Base-by-base conservation (phyloP, 2,888 invertebrate genomes). In the Pheosia tremula region DNA sequence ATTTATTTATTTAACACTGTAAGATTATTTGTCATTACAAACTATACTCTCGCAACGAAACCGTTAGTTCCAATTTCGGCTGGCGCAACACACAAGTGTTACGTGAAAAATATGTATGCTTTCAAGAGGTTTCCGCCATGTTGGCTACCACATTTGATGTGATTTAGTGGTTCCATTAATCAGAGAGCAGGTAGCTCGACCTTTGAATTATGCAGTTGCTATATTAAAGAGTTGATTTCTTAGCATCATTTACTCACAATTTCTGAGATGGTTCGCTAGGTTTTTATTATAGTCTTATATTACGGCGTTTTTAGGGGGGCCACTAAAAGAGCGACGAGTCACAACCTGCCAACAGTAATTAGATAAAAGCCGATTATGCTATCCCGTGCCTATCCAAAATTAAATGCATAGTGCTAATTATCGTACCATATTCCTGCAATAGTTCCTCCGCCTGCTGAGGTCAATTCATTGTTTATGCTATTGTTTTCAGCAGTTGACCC, bases 101-200 rank as follows among this genome's bases (percentile, higher is more conserved):
- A 77, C 71, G 68, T 76, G 58, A 54, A 74, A 63, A 71, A 72
- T 72, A 74, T 72, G 65, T 71, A 72, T 61, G 57, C 52, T 58
- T 53, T 53, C 54, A 49, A 54, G 37, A 62, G 66, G 72, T 75
- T 82, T 77, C 76, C 77, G 60, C 57, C 67, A 64, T 63, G 71
- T 76, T 77, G 80, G 74, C 77, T 74, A 74, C 67, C 76, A 79
- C 83, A 82, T 85, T 84, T 83, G 75, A 66, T 53, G 77, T 87
- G 89, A 87, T 88, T 86, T 87, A 88, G 79, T 79, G 82, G 81
- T 79, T 72, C 72, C 82, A 87, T 89, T 85, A 81, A 86, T 88
- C 86, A 88, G 80, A 82, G 77, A 73, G 77, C 60, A 70, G 37
- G 62, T 59, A 63, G 47, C 43, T 52, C 50, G 55, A 41, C 49